A percentile compares a stretch with the other conserved stretches of the same genome.
phyloP scores from a whole-genome alignment of 2,113 vertebrate species.

The Otocyon megalotis region DNA sequence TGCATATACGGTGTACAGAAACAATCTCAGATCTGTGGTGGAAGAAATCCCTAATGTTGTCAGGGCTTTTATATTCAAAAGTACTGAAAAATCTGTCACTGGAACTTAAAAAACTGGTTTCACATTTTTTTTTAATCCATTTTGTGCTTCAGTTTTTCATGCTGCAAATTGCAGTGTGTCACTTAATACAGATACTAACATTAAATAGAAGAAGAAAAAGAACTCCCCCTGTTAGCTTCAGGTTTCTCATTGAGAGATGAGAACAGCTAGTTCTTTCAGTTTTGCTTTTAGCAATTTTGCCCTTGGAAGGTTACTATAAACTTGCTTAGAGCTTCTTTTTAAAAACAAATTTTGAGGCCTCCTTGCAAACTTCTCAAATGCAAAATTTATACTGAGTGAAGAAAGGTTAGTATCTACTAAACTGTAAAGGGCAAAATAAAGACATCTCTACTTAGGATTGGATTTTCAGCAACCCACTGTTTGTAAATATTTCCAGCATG shows the following conservation, averaged over 20 bases:
- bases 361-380: constrained; percentile 44
- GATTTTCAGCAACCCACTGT: not conserved
- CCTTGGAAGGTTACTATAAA: constrained; percentile 33
- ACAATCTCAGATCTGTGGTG: fast-evolving
- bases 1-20: not conserved
- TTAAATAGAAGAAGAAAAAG: not conserved
- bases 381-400: not conserved
- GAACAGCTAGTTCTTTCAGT: not conserved
- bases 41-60: not conserved
- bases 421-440: not conserved
- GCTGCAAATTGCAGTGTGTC: not conserved
- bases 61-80: not conserved
- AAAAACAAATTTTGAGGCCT: not conserved
- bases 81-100: not conserved
- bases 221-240: not conserved
- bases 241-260: constrained; percentile 1
- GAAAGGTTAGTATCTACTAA: not conserved
- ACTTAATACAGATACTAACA: constrained; percentile 24
- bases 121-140: not conserved
- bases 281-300: constrained; percentile 25
- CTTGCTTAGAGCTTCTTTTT: constrained; percentile 23
- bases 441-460: not conserved
- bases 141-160: constrained; percentile 40
- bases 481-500: not conserved
- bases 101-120: not conserved